Evolutionary conservation across 2,888 invertebrate genomes (phyloP), one percentile per base, ranked within the genome.

Genomic region (Tipula vernalis): DNA sequence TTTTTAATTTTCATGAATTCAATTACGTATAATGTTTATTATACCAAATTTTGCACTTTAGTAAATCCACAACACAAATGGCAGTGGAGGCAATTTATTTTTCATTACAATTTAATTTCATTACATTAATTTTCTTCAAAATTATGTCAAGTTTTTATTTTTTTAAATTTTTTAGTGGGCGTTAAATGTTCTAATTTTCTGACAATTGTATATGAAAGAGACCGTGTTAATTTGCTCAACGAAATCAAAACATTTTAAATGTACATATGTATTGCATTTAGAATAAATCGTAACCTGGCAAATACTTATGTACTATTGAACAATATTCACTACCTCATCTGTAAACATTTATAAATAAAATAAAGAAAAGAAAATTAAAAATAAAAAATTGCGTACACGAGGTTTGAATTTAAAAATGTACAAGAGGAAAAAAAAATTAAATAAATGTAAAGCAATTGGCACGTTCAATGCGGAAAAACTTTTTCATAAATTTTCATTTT

Each of bases 381-480:
- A 71, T 57, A 71, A 71, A 71, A 71, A 71, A 71, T 71, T 71
- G 71, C 71, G 84, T 84, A 39, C 84, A 84, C 84, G 39, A 10
- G 6, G 12, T 84, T 84, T 84, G 84, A 39, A 84, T 84, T 39
- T 84, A 84, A 84, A 84, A 84, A 84, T 84, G 39, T 84, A 13
- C 36, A 83, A 28, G 36, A 83, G 12, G 36, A 83, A 83, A 83
- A 83, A 28, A 28, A 28, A 28, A 0, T 28, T 51, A 51, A 51
- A 51, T 51, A 57, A 57, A 15, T 71, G 71, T 71, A 28, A 28
- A 71, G 28, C 18, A 84, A 84, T 84, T 84, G 84, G 84, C 84
- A 84, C 84, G 84, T 84, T 84, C 84, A 84, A 84, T 84, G 84
- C 84, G 84, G 84, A 84, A 84, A 84, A 39, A 41, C 41, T 84